Conservation (phyloP, 2,113 vertebrate species). For the Gorsachius goisagi region DNA sequence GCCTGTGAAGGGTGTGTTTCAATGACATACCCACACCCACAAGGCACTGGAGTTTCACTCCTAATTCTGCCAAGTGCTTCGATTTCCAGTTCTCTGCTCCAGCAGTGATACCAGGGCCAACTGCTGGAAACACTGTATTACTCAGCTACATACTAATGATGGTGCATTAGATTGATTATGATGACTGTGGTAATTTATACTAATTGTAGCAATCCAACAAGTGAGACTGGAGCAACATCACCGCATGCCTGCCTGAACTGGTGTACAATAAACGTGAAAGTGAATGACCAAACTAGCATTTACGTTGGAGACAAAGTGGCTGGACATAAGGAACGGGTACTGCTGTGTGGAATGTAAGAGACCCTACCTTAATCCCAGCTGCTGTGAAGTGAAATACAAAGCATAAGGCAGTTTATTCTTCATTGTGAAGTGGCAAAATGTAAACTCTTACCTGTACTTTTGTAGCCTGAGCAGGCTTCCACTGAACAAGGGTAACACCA, state of each 20-base stretch:
- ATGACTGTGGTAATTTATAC: not conserved
- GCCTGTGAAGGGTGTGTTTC: not conserved
- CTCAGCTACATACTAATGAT: not conserved
- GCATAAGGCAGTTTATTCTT: not conserved
- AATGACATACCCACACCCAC: not conserved
- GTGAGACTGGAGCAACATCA: not conserved
- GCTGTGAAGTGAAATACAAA: not conserved
- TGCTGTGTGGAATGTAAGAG: not conserved
- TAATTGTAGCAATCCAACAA: not conserved
- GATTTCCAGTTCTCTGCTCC: not conserved
- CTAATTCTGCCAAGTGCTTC: not conserved
- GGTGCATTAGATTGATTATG: not conserved
- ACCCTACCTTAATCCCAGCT: not conserved
- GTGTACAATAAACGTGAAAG: not conserved
- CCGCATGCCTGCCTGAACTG: not conserved
- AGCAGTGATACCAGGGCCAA: not conserved
- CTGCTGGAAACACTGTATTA: not conserved
- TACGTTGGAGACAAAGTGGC: not conserved
- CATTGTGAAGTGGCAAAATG: not conserved
- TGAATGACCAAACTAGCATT: not conserved
- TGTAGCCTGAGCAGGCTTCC: constrained; percentile 86
- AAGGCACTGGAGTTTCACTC: not conserved
- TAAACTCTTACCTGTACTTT: constrained; percentile 86
- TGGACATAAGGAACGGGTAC: not conserved
- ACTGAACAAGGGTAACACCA: constrained; percentile 92